Evolutionary conservation across 2,888 invertebrate species (phyloP).

Genomic region (Cephus pulcher): DNA sequence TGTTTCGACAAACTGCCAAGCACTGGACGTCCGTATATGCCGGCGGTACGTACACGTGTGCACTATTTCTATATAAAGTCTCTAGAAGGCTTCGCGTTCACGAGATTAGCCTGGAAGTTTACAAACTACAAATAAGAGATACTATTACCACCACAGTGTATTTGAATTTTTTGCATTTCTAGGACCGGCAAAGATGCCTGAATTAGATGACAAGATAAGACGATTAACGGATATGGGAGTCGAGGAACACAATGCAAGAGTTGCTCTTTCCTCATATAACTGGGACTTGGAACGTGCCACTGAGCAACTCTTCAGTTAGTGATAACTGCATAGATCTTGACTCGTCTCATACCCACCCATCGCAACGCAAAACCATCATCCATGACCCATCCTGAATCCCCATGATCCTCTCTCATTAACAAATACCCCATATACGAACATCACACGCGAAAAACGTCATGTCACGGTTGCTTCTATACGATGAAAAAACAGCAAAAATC

Average conservation of each 20-base stretch:
- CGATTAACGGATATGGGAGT: constrained; percentile 95
- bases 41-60: constrained; percentile 71
- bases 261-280: constrained; percentile 90
- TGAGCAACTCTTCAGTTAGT: constrained; percentile 87
- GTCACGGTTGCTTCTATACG: not conserved
- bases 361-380: constrained; percentile 34
- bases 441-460: not conserved
- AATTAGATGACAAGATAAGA: constrained; percentile 89
- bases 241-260: constrained; percentile 87
- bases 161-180: constrained; percentile 38
- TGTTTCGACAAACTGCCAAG: constrained; percentile 91
- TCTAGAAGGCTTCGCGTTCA: not conserved
- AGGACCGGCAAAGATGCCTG: constrained; percentile 81
- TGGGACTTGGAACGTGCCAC: constrained; percentile 95
- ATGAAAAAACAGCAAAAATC: constrained; percentile 29
- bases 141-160: not conserved
- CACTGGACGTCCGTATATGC: constrained; percentile 98
- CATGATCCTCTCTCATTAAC: constrained; percentile 37
- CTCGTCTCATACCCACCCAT: constrained; percentile 27
- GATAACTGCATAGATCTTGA: constrained; percentile 45
- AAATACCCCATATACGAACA: constrained; percentile 22
- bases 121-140: not conserved
- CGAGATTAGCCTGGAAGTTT: not conserved
- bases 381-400: constrained; percentile 43
- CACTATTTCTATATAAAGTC: not conserved